phyloP scores from a whole-genome alignment of 2,113 vertebrate species.

The Neoarius graeffei region DNA sequence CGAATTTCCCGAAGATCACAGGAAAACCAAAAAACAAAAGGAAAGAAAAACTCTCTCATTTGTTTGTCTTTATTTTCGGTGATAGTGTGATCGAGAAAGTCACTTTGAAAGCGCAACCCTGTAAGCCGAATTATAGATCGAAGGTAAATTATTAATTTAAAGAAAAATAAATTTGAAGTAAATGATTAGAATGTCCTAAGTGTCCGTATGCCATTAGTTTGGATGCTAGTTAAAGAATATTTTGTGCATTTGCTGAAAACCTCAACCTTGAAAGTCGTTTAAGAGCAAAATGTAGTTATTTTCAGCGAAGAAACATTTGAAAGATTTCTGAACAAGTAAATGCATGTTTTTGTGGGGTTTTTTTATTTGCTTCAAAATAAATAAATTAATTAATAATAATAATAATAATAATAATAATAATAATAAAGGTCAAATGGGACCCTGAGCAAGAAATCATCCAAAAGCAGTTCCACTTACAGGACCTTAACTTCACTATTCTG shows the following conservation, averaged over 20 bases:
- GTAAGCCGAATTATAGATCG: background rate
- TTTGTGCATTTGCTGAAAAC: background rate
- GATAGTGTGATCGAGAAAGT: background rate
- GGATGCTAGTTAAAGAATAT: background rate
- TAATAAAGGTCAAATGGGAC: background rate
- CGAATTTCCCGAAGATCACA: background rate
- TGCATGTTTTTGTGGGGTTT: background rate
- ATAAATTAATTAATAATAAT: background rate
- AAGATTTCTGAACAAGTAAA: background rate
- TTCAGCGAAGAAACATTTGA: background rate
- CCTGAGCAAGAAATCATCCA: background rate
- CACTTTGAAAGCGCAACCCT: background rate
- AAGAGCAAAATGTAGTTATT: background rate
- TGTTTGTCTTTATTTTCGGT: background rate
- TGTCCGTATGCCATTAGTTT: background rate
- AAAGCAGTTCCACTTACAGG: background rate
- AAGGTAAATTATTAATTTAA: background rate
- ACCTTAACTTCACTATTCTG: background rate
- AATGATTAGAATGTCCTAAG: background rate
- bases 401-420: too few species aligned
- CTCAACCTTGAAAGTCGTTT: background rate
- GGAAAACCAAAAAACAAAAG: background rate
- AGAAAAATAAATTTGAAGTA: background rate
- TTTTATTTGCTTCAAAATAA: background rate
- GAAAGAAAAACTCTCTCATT: background rate